Conservation (phyloP, 2,797 vertebrate genomes). For the Platyrinchus mystaceus region DNA sequence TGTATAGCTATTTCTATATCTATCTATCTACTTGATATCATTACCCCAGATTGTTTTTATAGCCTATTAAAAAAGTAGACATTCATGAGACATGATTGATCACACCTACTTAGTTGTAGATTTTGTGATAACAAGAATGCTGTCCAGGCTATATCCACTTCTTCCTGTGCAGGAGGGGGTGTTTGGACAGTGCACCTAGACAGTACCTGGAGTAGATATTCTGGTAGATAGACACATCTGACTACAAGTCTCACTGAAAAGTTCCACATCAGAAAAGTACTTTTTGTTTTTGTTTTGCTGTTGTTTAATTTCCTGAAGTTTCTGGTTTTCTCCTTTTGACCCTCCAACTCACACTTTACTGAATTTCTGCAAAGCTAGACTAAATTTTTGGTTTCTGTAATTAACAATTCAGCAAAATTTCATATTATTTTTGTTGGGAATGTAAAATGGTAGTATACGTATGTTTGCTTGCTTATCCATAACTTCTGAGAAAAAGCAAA, state of each 20-base stretch:
- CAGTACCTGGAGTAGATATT: not conserved
- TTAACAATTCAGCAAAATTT: not conserved
- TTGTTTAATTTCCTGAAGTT: not conserved
- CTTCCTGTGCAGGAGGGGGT: not conserved
- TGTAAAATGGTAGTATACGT: not conserved
- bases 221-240: not conserved
- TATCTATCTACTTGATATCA: not conserved
- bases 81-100: not conserved
- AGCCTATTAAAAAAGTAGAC: not conserved
- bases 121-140: not conserved
- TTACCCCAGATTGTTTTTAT: not conserved
- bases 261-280: not conserved
- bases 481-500: not conserved
- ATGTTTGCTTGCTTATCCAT: not conserved
- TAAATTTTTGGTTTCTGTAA: not conserved
- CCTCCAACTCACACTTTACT: not conserved
- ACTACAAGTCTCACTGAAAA: not conserved
- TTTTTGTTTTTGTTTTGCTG: not conserved
- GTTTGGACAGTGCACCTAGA: not conserved
- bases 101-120: not conserved
- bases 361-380: not conserved
- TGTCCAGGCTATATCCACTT: not conserved
- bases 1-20: not conserved
- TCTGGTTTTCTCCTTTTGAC: not conserved
- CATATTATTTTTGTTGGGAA: fast-evolving